Evolutionary conservation across 2,888 invertebrate species (phyloP), one percentile per base, ranked within the genome.

Genomic region (Acleris emargana): DNA sequence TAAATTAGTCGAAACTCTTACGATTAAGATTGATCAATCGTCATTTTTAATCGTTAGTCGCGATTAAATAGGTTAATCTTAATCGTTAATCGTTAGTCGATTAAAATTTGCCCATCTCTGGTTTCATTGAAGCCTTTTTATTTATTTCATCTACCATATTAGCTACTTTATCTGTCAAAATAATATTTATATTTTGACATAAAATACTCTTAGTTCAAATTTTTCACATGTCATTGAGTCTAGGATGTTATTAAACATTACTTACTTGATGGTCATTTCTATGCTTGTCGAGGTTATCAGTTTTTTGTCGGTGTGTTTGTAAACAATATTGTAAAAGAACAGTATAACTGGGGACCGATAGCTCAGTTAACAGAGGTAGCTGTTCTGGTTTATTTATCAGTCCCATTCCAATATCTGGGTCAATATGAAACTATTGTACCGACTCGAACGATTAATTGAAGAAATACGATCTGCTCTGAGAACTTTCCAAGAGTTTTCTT

Each of bases 231-330:
- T 17, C 4, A 28, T 9, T 57, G n/a, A 25, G 11, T 13, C 38
- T 38, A 4, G 38, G 38, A 13, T 38, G 9, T 38, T 1, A 38
- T 13, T 11, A 4, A 38, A 13, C 47, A 17, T 25, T 53, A 53
- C 42, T 20, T 47, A 38, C 53, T 47, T 54, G 18, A 49, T 18
- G 42, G 47, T 54, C 25, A 62, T 53, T 60, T 54, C 25, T 47
- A 38, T 53, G 43, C 16, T 45, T 50, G 16, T 42, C 51, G 47
- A 62, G 67, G 69, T 69, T 70, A 70, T 70, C 70, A 62, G 18
- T 64, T 47, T 52, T 60, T 60, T 67, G 54, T 58, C 67, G 49
- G 53, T 64, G 64, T 62, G 64, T 68, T 71, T 69, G 69, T 71
- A 67, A 67, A 68, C 67, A 68, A 17, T 57, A 42, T 57, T 57